phyloP scores from a whole-genome alignment of 1,140 invertebrate species.

The Bombyx mori region DNA sequence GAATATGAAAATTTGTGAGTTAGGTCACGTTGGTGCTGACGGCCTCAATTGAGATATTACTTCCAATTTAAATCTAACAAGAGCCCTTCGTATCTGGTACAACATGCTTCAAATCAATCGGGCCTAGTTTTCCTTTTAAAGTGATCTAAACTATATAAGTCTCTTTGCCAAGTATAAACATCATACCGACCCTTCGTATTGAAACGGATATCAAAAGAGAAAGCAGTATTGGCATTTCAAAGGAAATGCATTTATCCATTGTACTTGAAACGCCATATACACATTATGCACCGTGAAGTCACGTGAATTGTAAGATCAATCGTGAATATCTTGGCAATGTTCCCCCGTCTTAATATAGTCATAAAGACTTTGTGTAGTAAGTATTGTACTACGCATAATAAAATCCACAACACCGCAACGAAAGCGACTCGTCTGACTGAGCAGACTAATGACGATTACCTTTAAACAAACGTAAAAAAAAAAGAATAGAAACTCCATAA shows the following conservation, averaged over 20 bases:
- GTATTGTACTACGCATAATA: constrained; percentile 1
- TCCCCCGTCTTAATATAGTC: constrained; percentile 12
- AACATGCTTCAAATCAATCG: too few species aligned
- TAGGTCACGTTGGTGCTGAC: too few species aligned
- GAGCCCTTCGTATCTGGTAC: too few species aligned
- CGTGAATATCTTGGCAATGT: constrained; percentile 18
- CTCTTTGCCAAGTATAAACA: too few species aligned
- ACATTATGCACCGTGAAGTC: constrained; percentile 13
- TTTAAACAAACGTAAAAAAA: too few species aligned
- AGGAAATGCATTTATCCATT: constrained; percentile 17
- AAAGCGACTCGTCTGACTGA: background rate
- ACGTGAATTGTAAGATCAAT: constrained; percentile 27
- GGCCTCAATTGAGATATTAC: too few species aligned
- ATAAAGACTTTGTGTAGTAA: constrained; percentile 1
- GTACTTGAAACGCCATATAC: constrained; percentile 5
- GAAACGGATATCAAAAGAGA: constrained; percentile 19
- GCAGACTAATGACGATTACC: background rate
- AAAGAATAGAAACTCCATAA: too few species aligned
- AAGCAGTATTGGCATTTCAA: constrained; percentile 33
- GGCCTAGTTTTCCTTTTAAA: too few species aligned
- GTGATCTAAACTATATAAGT: too few species aligned
- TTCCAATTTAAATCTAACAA: too few species aligned
- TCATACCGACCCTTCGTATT: constrained; percentile 9
- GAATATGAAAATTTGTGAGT: too few species aligned
- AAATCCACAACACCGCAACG: background rate